Conservation (phyloP, 2,888 invertebrate genomes). For the Oxytorus armatus region DNA sequence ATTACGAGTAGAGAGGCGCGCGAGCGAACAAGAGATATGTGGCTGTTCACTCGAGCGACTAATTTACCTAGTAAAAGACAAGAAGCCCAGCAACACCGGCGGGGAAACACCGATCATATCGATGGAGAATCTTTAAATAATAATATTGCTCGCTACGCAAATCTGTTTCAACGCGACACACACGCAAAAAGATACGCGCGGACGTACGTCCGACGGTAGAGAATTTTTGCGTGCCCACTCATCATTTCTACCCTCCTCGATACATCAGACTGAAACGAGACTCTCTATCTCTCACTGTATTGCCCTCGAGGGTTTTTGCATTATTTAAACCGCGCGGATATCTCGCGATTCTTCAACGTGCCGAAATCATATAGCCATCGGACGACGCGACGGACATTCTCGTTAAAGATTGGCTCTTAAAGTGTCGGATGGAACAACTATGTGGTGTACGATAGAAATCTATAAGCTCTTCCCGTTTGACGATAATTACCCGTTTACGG, state of each 20-base stretch:
- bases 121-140: conserved; percentile 33
- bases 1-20: conserved; percentile 38
- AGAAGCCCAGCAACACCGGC: conserved; percentile 35
- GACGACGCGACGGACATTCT: conserved; percentile 68
- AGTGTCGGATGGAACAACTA: conserved; percentile 76
- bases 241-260: conserved; percentile 19
- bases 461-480: conserved; percentile 73
- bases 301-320: conserved; percentile 42
- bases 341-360: conserved; percentile 39
- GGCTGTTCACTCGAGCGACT: conserved; percentile 40
- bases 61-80: conserved; percentile 46
- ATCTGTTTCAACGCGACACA: background rate
- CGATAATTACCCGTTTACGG: conserved; percentile 74
- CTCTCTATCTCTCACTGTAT: conserved; percentile 32
- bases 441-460: conserved; percentile 72
- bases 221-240: conserved; percentile 29
- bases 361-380: conserved; percentile 71
- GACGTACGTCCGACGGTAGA: conserved; percentile 6
- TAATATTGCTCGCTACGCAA: too few relatives aligned
- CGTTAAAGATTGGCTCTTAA: conserved; percentile 66
- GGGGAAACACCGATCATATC: background rate
- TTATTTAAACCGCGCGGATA: conserved; percentile 42
- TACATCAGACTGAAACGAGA: conserved; percentile 39
- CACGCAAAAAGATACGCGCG: too few relatives aligned
- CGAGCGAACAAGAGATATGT: conserved; percentile 20